phyloP scores from a whole-genome alignment of 1,140 invertebrate species.

The Trypoxylus dichotomus region DNA sequence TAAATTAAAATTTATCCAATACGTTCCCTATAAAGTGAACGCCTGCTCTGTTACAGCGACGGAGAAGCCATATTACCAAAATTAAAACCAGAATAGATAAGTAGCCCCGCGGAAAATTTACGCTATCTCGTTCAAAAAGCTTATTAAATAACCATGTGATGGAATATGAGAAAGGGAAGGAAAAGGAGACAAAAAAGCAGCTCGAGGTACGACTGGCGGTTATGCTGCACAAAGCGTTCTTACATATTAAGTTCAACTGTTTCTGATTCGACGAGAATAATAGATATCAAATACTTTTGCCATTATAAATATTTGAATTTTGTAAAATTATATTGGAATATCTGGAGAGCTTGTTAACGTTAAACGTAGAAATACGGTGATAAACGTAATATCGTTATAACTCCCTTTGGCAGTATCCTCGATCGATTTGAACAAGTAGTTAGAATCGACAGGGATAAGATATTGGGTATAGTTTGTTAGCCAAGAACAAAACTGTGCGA shows the following conservation, averaged over 20 bases:
- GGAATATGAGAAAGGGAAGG: background rate
- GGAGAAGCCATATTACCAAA: background rate
- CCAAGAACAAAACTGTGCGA: too few species aligned
- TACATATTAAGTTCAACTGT: background rate
- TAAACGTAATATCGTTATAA: too few species aligned
- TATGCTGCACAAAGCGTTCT: background rate
- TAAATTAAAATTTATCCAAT: background rate
- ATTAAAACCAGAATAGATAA: conserved; percentile 4
- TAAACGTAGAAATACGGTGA: too few species aligned
- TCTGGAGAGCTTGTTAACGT: background rate
- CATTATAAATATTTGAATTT: background rate
- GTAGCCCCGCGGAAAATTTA: background rate
- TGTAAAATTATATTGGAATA: background rate
- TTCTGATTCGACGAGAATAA: background rate
- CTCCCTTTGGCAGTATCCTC: too few species aligned
- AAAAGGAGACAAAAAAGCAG: background rate
- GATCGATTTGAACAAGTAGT: too few species aligned
- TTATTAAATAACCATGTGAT: conserved; percentile 4
- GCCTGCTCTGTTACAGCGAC: background rate
- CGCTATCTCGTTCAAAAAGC: background rate
- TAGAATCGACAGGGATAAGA: too few species aligned
- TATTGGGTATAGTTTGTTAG: too few species aligned
- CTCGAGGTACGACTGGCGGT: background rate
- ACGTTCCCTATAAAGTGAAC: background rate
- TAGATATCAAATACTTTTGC: background rate